Evolutionary conservation across 2,797 vertebrate genomes (phyloP), one percentile per base, ranked within the genome.

Genomic region (Phrynocephalus vlangalii): DNA sequence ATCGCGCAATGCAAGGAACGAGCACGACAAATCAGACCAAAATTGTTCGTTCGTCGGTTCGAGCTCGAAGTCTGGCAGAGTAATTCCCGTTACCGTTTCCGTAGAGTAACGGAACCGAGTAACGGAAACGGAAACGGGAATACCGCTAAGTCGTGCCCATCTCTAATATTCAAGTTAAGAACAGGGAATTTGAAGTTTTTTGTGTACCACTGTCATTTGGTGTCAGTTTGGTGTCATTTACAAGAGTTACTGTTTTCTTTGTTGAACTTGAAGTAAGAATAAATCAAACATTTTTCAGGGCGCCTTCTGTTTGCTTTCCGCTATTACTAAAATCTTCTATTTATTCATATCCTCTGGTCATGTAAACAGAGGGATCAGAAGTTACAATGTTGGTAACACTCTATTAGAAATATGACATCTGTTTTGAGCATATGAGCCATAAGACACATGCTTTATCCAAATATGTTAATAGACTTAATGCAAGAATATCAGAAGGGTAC

Each of bases 251-350:
- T 84, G 24, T 76, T 26, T 44, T 76, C 15, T 28, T 3, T 76
- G 72, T 76, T 66, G 13, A 66, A 6, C 56, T 22, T 84, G 15
- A 63, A 63, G 6, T 75, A 66, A 76, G 24, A 84, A 76, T 76
- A 76, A 66, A 66, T 66, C 63, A 84, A 76, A 75, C 33, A 83
- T 50, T 82, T 67, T 82, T 70, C 66, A 70, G 44, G 67, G 48
- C 48, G 5, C 16, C 13, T 60, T n/a, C 30, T 44, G 60, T 79
- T 79, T 79, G 18, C 8, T 33, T 28, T 52, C 20, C 52, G 66
- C 16, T 75, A 52, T 63, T 52, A 26, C n/a, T 30, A 86, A 81
- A 72, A 7, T 9, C 8, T 73, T 73, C 26, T 16, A 16, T 75
- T 81, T 75, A 66, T 75, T 67, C 28, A 56, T 86, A 8, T 82